Evolutionary conservation across 1,140 invertebrate genomes (phyloP).

Genomic region (Drosophila triauraria): DNA sequence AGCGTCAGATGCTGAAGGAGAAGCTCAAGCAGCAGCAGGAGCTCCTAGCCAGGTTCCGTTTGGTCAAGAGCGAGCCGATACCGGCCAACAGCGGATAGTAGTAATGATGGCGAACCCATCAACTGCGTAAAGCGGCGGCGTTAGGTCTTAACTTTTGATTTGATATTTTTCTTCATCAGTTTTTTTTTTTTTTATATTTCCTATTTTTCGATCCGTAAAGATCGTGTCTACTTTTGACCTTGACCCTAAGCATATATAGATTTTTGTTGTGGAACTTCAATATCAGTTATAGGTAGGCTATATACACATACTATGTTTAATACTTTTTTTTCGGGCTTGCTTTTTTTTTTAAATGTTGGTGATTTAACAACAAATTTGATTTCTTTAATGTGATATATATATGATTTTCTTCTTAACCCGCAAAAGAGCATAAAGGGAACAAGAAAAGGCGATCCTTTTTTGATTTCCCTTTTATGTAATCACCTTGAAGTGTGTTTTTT

Average conservation of each 20-base stretch:
- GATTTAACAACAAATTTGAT: slow-evolving; percentile 75
- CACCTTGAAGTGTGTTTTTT: slow-evolving; percentile 38
- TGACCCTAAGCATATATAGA: slow-evolving; percentile 55
- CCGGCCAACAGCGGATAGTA: slow-evolving; percentile 22
- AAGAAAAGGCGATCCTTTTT: slow-evolving; percentile 13
- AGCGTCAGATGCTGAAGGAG: slow-evolving; percentile 55
- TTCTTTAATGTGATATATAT: slow-evolving; percentile 82
- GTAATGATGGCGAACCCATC: slow-evolving; percentile 1
- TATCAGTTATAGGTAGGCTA: slow-evolving; percentile 64
- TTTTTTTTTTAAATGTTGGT: slow-evolving; percentile 37
- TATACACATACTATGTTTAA: slow-evolving; percentile 14
- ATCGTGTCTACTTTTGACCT: slow-evolving; percentile 37
- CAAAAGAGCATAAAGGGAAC: slow-evolving; percentile 19
- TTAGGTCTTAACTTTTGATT: slow-evolving; percentile 18
- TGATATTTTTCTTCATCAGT: slow-evolving; percentile 3
- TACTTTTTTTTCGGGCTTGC: slow-evolving; percentile 34
- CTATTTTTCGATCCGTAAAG: background rate
- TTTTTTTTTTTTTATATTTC: background rate
- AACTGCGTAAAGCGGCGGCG: slow-evolving; percentile 29
- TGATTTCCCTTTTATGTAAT: slow-evolving; percentile 7
- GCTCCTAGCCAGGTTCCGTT: slow-evolving; percentile 41
- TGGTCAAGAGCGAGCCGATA: slow-evolving; percentile 1
- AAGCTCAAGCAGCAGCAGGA: slow-evolving; percentile 65
- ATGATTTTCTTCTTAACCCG: slow-evolving; percentile 50
- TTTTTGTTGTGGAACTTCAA: slow-evolving; percentile 57